A percentile compares a stretch with the other conserved stretches of the same genome.
Evolutionary conservation across 1,140 invertebrate species (phyloP).

Genomic region (Pseudobourletiella spinata): DNA sequence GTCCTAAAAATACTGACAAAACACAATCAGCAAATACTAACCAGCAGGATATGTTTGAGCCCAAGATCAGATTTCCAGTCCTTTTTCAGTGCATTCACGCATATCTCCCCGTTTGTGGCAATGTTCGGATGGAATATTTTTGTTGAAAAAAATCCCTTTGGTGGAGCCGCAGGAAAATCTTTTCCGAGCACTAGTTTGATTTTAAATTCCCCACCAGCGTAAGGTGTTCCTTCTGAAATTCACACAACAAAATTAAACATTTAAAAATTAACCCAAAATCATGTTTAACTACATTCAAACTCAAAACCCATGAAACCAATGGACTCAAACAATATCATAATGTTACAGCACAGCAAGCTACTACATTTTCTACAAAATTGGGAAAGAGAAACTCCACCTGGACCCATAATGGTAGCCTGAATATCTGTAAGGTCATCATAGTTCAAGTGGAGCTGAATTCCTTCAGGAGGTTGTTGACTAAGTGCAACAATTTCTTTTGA

Average conservation of each 20-base stretch:
- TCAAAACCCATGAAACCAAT: too few relatives aligned
- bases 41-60: constrained; percentile 88
- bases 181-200: constrained; percentile 85
- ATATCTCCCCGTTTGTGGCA: constrained; percentile 87
- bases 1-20: too few relatives aligned
- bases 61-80: constrained; percentile 95
- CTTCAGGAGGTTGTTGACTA: constrained; percentile 68
- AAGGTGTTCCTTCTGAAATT: constrained; percentile 67
- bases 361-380: too few relatives aligned
- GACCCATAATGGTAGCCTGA: constrained; percentile 80
- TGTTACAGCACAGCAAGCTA: too few relatives aligned
- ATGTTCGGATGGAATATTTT: constrained; percentile 98
- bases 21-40: too few relatives aligned
- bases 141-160: constrained; percentile 90
- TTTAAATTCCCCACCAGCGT: constrained; percentile 71
- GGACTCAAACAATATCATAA: too few relatives aligned
- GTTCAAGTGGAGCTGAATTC: constrained; percentile 75
- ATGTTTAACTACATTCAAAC: too few relatives aligned
- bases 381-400: too few relatives aligned
- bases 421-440: constrained; percentile 88
- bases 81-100: constrained; percentile 93
- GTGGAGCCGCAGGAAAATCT: constrained; percentile 85
- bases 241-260: too few relatives aligned
- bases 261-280: too few relatives aligned
- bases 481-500: constrained; percentile 73